A percentile compares a stretch with the other conserved stretches of the same genome.
These are phyloP conservation scores for Meiosimyza platycephala DNA, from an alignment of 2,888 invertebrate genomes.

Conservation along the genomic window DNA sequence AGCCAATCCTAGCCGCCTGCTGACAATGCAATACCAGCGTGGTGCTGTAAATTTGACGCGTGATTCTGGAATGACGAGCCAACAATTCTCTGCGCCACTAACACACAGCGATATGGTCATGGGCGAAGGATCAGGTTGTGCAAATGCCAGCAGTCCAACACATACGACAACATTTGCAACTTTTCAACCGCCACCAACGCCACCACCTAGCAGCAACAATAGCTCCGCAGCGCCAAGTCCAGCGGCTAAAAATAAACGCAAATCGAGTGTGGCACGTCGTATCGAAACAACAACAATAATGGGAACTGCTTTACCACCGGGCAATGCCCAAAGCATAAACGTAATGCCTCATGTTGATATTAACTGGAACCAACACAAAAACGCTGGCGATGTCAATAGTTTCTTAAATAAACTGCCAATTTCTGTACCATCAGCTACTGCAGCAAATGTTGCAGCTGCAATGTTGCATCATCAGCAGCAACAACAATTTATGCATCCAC, in stretches of 20 bases:
- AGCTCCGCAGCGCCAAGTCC: slow-evolving; percentile 31
- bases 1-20: slow-evolving; percentile 17
- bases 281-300: slow-evolving; percentile 42
- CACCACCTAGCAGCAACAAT: slow-evolving; percentile 47
- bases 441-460: slow-evolving; percentile 2
- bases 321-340: not conserved
- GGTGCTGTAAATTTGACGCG: slow-evolving; percentile 33
- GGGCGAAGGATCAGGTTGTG: slow-evolving; percentile 15
- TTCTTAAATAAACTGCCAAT: not conserved
- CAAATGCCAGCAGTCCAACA: slow-evolving; percentile 15
- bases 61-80: not conserved
- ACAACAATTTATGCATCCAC: not conserved
- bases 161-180: not conserved
- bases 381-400: not conserved
- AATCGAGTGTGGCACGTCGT: slow-evolving; percentile 49
- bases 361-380: slow-evolving; percentile 13
- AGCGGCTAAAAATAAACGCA: slow-evolving; percentile 48
- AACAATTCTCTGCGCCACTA: slow-evolving; percentile 18
- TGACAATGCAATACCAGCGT: slow-evolving; percentile 6
- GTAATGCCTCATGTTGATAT: not conserved
- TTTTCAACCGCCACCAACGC: slow-evolving; percentile 46
- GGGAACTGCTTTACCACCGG: not conserved
- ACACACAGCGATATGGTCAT: slow-evolving; percentile 23
- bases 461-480: not conserved
- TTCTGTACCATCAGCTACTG: not conserved